phyloP scores from a whole-genome alignment of 2,797 vertebrate species.

The Synanceia verrucosa region DNA sequence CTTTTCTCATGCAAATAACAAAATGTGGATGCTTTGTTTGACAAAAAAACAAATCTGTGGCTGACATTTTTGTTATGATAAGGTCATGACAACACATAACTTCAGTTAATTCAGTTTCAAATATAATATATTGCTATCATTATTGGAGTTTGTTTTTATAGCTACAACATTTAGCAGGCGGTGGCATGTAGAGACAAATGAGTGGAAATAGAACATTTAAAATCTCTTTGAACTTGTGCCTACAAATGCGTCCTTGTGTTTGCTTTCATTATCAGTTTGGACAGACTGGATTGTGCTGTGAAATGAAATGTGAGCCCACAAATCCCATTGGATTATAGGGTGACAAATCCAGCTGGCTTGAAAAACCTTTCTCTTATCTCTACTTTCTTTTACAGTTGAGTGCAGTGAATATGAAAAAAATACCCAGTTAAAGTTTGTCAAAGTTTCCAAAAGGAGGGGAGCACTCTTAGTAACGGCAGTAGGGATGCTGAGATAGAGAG shows the following conservation, averaged over 20 bases:
- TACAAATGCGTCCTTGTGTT: slow-evolving; percentile 42
- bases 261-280: slow-evolving; percentile 53
- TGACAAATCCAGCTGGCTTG: slow-evolving; percentile 51
- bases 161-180: background rate
- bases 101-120: background rate
- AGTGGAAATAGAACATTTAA: background rate
- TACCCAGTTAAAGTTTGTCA: slow-evolving; percentile 40
- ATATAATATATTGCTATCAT: background rate
- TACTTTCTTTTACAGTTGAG: slow-evolving; percentile 51
- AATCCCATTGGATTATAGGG: slow-evolving; percentile 59
- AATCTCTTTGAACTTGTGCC: slow-evolving; percentile 27
- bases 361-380: slow-evolving; percentile 51
- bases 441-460: slow-evolving; percentile 29
- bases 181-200: slow-evolving; percentile 1
- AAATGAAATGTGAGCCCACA: slow-evolving; percentile 60
- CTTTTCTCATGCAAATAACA: too few species aligned
- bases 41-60: background rate
- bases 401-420: slow-evolving; percentile 35
- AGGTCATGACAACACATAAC: background rate
- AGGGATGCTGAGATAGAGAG: slow-evolving; percentile 20
- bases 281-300: slow-evolving; percentile 48
- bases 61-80: background rate
- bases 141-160: background rate
- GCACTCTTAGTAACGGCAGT: slow-evolving; percentile 6
- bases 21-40: too few species aligned